Evolutionary conservation across 2,888 invertebrate species (phyloP), one percentile per base, ranked within the genome.

Genomic region (Torymus texanus): DNA sequence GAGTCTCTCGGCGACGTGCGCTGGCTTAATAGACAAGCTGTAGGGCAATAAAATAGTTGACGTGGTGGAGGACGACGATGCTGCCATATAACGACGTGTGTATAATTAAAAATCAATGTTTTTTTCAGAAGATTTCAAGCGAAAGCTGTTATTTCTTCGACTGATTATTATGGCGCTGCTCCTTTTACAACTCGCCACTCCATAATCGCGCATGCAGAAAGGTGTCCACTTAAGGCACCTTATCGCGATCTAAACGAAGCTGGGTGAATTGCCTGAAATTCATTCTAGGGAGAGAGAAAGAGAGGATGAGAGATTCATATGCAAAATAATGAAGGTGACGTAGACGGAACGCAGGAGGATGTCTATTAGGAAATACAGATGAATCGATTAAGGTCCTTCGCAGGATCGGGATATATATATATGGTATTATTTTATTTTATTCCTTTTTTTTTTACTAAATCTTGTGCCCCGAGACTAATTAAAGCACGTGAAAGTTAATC

Each of bases 101-200:
- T 58, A 58, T 65, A 66, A 77, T 77, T 77, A 77, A 77, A 72
- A 72, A 59, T 72, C 63, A 58, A 65, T 58, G 70, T 63, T 71
- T 74, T 76, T 53, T n/a, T 21, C 13, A 8, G 63, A 41, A 16
- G 18, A n/a, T 29, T 29, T 5, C 16, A 61, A n/a, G 73, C 16
- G n/a, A 65, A 41, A 74, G 56, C 73, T 73, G 63, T 29, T 73
- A 73, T 63, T 65, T 62, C 62, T 65, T 29, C 21, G 73, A 50
- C 73, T 65, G 58, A 65, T 74, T 41, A 50, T 74, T 74, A 72
- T 72, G 55, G 63, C 53, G 4, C 8, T n/a, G n/a, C 3, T 12
- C 29, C 63, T 73, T 63, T 73, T 63, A 55, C 29, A 18, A 50
- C 41, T 10, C 29, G 68, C 16, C 50, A 18, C 75, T 56, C 41